phyloP scores from a whole-genome alignment of 2,113 vertebrate genomes.

The Menidia beryllina region DNA sequence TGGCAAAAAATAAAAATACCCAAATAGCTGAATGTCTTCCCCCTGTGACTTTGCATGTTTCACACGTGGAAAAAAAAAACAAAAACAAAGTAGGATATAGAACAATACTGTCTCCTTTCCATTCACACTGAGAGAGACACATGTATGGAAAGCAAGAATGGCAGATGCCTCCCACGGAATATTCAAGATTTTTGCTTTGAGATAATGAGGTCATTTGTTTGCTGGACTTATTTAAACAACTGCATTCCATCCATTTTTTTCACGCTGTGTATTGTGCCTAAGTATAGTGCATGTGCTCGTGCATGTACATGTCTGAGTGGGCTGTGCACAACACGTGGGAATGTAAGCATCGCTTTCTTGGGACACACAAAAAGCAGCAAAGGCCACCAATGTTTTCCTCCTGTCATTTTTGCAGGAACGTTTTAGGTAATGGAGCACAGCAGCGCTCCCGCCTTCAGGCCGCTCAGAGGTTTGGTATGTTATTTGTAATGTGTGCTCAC shows the following conservation, averaged over 20 bases:
- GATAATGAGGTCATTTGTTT: slow-evolving; percentile 71
- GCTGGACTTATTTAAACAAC: slow-evolving; percentile 49
- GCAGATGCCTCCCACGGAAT: slow-evolving; percentile 55
- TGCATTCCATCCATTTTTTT: slow-evolving; percentile 8
- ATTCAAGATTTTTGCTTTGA: slow-evolving; percentile 42
- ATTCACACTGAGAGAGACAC: slow-evolving; percentile 9
- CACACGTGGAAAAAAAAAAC: not conserved
- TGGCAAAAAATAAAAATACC: slow-evolving; percentile 35
- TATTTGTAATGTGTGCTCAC: slow-evolving; percentile 40
- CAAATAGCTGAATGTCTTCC: slow-evolving; percentile 11
- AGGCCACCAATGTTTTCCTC: slow-evolving; percentile 37
- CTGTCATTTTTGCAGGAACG: slow-evolving; percentile 34
- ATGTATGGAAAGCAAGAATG: slow-evolving; percentile 46
- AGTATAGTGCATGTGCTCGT: not conserved
- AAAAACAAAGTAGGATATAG: slow-evolving; percentile 28
- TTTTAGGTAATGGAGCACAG: slow-evolving; percentile 54
- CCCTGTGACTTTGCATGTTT: slow-evolving; percentile 30
- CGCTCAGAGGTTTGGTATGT: slow-evolving; percentile 52
- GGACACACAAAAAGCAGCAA: slow-evolving; percentile 18
- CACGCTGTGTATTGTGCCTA: slow-evolving; percentile 12
- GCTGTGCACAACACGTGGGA: slow-evolving; percentile 22
- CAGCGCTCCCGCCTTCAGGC: slow-evolving; percentile 52
- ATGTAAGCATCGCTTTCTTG: slow-evolving; percentile 34
- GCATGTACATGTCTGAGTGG: not conserved
- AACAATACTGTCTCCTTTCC: slow-evolving; percentile 49